These are phyloP conservation scores for Stomatorhinus ivindoensis DNA, from an alignment of 2,113 vertebrate genomes.

Conservation along the genomic window DNA sequence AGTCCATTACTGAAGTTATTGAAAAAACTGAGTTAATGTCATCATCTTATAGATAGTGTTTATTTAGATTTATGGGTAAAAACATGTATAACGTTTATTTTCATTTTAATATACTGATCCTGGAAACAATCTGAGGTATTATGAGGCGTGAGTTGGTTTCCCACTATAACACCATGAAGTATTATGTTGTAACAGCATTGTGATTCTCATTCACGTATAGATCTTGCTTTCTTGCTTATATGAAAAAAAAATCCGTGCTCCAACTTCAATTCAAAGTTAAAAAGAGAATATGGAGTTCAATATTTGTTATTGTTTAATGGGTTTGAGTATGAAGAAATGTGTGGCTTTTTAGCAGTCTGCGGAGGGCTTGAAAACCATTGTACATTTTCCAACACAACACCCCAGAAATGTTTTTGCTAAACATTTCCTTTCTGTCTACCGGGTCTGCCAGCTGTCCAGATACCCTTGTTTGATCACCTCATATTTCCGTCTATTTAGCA, in stretches of 20 bases:
- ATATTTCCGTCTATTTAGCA: neutral
- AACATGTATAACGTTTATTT: neutral
- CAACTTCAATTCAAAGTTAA: neutral
- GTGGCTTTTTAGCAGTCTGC: neutral
- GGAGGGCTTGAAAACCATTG: neutral
- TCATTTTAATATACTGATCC: constrained; percentile 5
- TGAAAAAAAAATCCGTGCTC: neutral
- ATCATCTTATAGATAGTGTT: neutral
- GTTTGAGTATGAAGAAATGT: neutral
- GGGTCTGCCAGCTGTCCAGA: constrained; percentile 34
- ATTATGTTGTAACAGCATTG: neutral
- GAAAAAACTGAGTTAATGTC: neutral
- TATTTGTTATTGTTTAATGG: neutral
- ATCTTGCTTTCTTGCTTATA: neutral
- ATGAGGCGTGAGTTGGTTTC: neutral
- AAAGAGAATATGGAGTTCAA: neutral
- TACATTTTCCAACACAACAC: constrained; percentile 5
- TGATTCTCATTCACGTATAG: neutral
- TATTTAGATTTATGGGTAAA: constrained; percentile 8
- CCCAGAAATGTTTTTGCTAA: constrained; percentile 8
- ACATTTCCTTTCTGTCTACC: neutral
- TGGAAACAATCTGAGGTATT: neutral
- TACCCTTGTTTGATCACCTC: constrained; percentile 2
- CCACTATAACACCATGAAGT: neutral
- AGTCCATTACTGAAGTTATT: constrained; percentile 10